Conservation (phyloP, 1,140 invertebrate genomes). For the Wiebesia pumilae region DNA sequence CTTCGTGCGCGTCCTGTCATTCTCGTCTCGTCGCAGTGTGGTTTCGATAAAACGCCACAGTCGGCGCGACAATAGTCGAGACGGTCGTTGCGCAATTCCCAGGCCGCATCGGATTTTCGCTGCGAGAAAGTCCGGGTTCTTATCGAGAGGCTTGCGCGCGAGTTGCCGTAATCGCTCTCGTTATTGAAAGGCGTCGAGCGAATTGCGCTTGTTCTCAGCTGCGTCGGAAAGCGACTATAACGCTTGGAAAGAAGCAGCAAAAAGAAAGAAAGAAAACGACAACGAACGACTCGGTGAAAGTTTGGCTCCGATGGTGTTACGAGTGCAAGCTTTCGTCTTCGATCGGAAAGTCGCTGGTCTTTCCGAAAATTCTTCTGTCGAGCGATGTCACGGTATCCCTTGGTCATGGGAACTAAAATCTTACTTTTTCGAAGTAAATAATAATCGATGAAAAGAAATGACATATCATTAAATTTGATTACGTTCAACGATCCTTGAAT, state of each 20-base stretch:
- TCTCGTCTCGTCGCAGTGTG: too few species aligned
- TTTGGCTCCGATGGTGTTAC: not conserved
- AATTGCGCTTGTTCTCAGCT: not conserved
- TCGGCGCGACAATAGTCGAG: not conserved
- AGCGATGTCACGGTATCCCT: not conserved
- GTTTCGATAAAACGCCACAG: too few species aligned
- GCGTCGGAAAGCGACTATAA: not conserved
- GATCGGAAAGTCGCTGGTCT: too few species aligned
- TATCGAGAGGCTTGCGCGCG: not conserved
- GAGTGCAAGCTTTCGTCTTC: not conserved
- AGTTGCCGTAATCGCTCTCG: slow-evolving; percentile 40
- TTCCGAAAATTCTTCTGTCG: too few species aligned
- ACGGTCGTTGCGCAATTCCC: not conserved
- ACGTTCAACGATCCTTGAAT: too few species aligned
- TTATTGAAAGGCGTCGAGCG: slow-evolving; percentile 38
- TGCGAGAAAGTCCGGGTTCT: slow-evolving; percentile 7
- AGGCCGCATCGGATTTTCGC: not conserved
- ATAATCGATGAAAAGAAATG: too few species aligned
- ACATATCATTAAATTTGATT: too few species aligned
- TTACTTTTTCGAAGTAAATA: too few species aligned
- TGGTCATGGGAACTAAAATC: not conserved
- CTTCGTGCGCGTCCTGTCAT: too few species aligned
- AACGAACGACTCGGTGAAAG: slow-evolving; percentile 16
- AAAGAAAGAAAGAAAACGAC: not conserved
- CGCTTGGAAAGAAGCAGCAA: not conserved